phyloP scores from a whole-genome alignment of 2,888 invertebrate genomes.

The Hirtodrosophila trivittata region DNA sequence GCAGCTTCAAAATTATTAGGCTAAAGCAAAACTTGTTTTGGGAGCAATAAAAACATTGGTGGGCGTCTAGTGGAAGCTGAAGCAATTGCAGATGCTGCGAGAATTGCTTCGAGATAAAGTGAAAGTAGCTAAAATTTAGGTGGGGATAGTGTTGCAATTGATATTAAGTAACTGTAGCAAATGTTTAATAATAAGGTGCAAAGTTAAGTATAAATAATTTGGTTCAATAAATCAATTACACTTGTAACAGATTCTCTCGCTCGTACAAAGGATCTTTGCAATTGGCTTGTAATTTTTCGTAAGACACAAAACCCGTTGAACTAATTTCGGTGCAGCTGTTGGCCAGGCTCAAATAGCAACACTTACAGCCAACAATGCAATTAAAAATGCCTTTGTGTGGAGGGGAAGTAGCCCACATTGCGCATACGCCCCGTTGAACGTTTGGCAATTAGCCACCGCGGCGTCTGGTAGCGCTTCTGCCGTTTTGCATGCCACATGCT shows the following conservation, averaged over 20 bases:
- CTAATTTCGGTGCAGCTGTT: slow-evolving; percentile 31
- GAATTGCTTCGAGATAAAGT: neutral
- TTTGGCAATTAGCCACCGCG: slow-evolving; percentile 60
- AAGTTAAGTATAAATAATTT: neutral
- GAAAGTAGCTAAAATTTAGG: too few relatives aligned
- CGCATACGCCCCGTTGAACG: slow-evolving; percentile 65
- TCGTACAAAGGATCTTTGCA: too few relatives aligned
- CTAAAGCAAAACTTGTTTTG: slow-evolving; percentile 25
- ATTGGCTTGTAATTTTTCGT: neutral
- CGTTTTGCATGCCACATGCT: slow-evolving; percentile 21
- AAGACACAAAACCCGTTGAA: slow-evolving; percentile 32
- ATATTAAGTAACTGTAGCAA: too few relatives aligned
- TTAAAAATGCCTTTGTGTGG: slow-evolving; percentile 56
- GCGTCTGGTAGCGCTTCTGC: slow-evolving; percentile 15
- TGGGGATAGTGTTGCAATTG: too few relatives aligned
- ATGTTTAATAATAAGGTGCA: neutral
- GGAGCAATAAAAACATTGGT: slow-evolving; percentile 21
- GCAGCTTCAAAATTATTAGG: slow-evolving; percentile 46
- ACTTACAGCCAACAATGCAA: slow-evolving; percentile 49
- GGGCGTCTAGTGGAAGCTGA: slow-evolving; percentile 16
- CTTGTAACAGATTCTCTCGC: too few relatives aligned
- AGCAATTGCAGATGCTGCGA: neutral
- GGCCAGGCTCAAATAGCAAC: slow-evolving; percentile 27
- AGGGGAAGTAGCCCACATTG: slow-evolving; percentile 34
- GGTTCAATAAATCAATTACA: too few relatives aligned